A percentile compares a stretch with the other conserved stretches of the same genome.
Evolutionary conservation across 2,888 invertebrate genomes (phyloP).

Genomic region (Pyrgus malvae): DNA sequence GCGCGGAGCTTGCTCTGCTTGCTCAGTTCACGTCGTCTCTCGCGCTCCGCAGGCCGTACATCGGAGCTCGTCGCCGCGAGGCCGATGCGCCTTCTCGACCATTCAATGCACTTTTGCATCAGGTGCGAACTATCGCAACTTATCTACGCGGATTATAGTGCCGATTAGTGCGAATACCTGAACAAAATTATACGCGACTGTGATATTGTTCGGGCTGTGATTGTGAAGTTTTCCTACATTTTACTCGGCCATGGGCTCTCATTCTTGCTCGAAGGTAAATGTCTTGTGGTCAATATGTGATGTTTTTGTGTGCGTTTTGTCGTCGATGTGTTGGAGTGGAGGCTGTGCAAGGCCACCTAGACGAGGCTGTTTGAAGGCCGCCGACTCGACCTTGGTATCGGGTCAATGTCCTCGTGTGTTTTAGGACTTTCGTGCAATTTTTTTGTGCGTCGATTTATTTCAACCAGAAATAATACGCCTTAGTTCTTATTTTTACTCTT

Average conservation of each 20-base stretch:
- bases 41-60: no score
- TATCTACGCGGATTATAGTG: constrained; percentile 71
- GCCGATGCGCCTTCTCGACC: constrained; percentile 53
- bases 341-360: constrained; percentile 58
- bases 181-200: constrained; percentile 46
- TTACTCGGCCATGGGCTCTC: constrained; percentile 74
- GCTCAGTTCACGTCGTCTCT: constrained; percentile 63
- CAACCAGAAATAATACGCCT: neutral
- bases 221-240: constrained; percentile 56
- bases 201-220: constrained; percentile 53
- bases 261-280: constrained; percentile 73
- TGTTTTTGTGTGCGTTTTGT: constrained; percentile 55
- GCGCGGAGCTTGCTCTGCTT: constrained; percentile 29
- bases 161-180: constrained; percentile 60
- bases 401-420: constrained; percentile 76
- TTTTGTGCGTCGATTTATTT: neutral
- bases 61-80: constrained; percentile 66
- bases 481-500: no score
- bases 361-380: constrained; percentile 80
- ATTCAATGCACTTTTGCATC: constrained; percentile 47
- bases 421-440: constrained; percentile 58
- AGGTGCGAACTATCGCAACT: constrained; percentile 62
- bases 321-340: constrained; percentile 56
- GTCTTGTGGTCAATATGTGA: constrained; percentile 54
- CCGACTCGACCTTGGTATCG: constrained; percentile 76